Conservation (phyloP, 2,888 invertebrate genomes). For the Eremobia ochroleuca region DNA sequence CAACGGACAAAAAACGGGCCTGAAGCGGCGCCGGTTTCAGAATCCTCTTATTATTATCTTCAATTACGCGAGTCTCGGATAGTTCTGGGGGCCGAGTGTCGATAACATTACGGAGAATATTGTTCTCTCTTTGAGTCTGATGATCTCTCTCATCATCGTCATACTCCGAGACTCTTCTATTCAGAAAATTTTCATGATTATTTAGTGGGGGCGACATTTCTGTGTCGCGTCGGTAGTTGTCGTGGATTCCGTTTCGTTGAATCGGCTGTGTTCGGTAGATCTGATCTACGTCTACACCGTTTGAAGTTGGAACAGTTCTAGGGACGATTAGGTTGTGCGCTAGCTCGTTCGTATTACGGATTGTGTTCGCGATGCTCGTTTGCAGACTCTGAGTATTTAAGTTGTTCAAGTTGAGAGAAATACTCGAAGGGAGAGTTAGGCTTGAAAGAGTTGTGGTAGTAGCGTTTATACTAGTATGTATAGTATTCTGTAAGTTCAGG, state of each 20-base stretch:
- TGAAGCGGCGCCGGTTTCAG: constrained; percentile 87
- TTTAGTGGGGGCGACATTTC: constrained; percentile 81
- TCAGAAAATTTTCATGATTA: constrained; percentile 84
- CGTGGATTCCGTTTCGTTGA: constrained; percentile 85
- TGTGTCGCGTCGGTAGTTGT: constrained; percentile 79
- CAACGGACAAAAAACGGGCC: constrained; percentile 82
- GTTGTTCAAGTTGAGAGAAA: constrained; percentile 81
- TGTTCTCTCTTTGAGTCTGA: constrained; percentile 78
- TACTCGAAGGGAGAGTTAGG: constrained; percentile 80
- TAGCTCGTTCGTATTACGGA: constrained; percentile 79
- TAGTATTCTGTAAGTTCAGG: constrained; percentile 75
- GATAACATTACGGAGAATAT: constrained; percentile 76
- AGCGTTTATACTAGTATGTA: constrained; percentile 76
- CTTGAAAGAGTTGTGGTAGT: constrained; percentile 78
- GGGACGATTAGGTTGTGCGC: constrained; percentile 86
- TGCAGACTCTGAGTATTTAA: constrained; percentile 73
- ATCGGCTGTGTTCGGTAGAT: constrained; percentile 74
- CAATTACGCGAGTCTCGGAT: constrained; percentile 81
- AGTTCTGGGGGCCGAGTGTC: constrained; percentile 80
- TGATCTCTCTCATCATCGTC: constrained; percentile 82
- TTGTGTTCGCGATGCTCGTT: constrained; percentile 80
- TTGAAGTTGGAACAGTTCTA: constrained; percentile 76
- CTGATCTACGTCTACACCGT: constrained; percentile 86
- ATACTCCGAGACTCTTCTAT: constrained; percentile 85
- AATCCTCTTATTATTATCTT: constrained; percentile 82